These are phyloP conservation scores for Eulemur mongoz DNA, from an alignment of 2,797 vertebrate genomes.

Conservation along the genomic window DNA sequence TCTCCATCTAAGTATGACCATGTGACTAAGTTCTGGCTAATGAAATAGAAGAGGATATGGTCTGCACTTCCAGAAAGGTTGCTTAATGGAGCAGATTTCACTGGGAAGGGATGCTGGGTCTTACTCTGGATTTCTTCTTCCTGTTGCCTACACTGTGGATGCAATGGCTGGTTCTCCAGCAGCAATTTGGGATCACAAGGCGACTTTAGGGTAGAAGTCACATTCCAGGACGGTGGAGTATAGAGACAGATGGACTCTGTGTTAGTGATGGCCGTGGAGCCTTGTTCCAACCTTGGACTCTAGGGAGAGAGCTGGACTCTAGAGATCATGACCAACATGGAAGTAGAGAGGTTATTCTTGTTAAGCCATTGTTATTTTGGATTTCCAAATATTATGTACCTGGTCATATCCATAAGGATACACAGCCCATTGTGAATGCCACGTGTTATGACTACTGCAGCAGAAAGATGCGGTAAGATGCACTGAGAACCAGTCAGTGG, in stretches of 20 bases:
- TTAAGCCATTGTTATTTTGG: not conserved
- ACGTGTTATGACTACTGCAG: not conserved
- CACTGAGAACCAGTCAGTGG: not conserved
- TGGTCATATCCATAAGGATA: not conserved
- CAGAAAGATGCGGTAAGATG: not conserved
- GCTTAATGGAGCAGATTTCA: not conserved
- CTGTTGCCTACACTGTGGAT: not conserved
- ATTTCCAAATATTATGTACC: not conserved
- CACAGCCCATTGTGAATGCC: not conserved
- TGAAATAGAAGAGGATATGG: not conserved
- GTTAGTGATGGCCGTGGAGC: not conserved
- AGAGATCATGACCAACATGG: not conserved
- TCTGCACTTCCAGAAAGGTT: not conserved
- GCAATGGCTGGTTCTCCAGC: not conserved
- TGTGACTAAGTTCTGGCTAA: not conserved
- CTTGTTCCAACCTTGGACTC: not conserved
- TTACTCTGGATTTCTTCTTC: not conserved
- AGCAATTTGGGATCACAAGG: not conserved
- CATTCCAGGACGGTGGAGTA: not conserved
- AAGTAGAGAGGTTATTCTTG: not conserved
- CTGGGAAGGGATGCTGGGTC: not conserved
- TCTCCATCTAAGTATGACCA: not conserved
- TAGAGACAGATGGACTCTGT: not conserved
- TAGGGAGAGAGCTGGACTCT: not conserved
- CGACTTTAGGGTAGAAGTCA: not conserved